Evolutionary conservation across 2,113 vertebrate genomes (phyloP), one percentile per base, ranked within the genome.

Genomic region (Atractosteus spatula): DNA sequence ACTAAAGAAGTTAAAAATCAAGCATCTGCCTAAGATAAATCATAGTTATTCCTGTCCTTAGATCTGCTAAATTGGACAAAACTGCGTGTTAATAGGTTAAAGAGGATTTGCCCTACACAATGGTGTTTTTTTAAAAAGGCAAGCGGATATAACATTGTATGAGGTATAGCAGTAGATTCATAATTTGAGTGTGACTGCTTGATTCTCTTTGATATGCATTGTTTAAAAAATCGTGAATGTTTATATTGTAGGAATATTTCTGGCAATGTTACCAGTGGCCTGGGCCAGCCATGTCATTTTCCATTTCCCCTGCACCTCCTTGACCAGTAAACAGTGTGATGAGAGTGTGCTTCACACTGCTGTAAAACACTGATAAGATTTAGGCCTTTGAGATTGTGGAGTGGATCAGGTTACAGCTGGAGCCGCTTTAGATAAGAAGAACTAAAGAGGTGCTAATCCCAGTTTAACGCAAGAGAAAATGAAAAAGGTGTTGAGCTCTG

Each of bases 141-240:
- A 70, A 71, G 7, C 59, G 41, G 16, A 69, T 74, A 4, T 74
- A 51, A 51, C 47, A 51, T 10, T 51, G 47, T 51, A 51, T 51
- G 47, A 5, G 10, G 5, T 1, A 51, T 5, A 5, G 5, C 5
- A 51, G 5, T 51, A 51, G 47, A 10, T 51, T 51, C 5, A 51
- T 51, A 51, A 5, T 78, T 78, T 44, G 59, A 62, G 54, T 61
- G 76, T 7, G 63, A 55, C 75, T n/a, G 3, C 29, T 72, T 81
- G 62, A 83, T 66, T 63, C 77, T 82, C 81, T 86, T 86, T 86
- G 78, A 88, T 85, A 84, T 82, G 78, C 84, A 84, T 84, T 87
- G 82, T 88, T 81, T 88, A 83, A 79, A 82, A 82, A 74, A 62
- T 77, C 77, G 75, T 74, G 74, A 79, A 79, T 87, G 77, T 85